Percentiles rank a stretch among this genome's conserved stretches.
Evolutionary conservation across 2,888 invertebrate species (phyloP).

Genomic region (Pseudococcus longispinus): DNA sequence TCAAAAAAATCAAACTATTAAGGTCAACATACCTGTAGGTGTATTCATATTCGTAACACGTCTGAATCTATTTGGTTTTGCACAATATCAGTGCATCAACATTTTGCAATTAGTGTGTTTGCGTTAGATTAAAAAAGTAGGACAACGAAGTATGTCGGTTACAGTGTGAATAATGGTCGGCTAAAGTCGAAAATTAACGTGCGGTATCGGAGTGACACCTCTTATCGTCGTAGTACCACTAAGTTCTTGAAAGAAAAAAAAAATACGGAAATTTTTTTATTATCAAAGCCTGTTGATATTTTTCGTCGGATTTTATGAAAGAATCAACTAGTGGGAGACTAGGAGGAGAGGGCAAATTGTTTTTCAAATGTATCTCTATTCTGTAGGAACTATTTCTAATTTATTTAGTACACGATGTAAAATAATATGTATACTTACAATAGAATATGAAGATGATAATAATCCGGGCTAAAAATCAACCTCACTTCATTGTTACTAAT

Average conservation of each 20-base stretch:
- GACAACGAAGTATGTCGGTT: conserved; percentile 26
- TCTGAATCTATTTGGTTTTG: not conserved
- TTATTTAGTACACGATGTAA: too few species aligned
- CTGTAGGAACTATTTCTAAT: too few species aligned
- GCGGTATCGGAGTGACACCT: not conserved
- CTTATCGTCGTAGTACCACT: not conserved
- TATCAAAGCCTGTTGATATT: not conserved
- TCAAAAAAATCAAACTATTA: not conserved
- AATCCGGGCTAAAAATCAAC: not conserved
- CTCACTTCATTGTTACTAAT: not conserved
- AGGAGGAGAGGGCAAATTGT: too few species aligned
- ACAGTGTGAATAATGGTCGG: not conserved
- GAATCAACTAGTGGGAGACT: too few species aligned
- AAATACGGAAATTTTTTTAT: not conserved
- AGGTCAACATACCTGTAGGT: conserved; percentile 8
- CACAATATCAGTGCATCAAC: conserved; percentile 29
- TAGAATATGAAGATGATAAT: not conserved
- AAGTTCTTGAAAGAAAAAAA: not conserved
- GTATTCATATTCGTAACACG: not conserved
- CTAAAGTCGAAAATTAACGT: not conserved
- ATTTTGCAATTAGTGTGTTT: conserved; percentile 30
- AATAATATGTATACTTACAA: not conserved
- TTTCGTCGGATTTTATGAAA: not conserved
- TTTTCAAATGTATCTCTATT: too few species aligned
- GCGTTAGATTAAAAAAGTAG: conserved; percentile 37